Percentiles rank a stretch among this genome's conserved stretches.
Evolutionary conservation across 2,797 vertebrate species (phyloP).

Genomic region (Fratercula arctica): DNA sequence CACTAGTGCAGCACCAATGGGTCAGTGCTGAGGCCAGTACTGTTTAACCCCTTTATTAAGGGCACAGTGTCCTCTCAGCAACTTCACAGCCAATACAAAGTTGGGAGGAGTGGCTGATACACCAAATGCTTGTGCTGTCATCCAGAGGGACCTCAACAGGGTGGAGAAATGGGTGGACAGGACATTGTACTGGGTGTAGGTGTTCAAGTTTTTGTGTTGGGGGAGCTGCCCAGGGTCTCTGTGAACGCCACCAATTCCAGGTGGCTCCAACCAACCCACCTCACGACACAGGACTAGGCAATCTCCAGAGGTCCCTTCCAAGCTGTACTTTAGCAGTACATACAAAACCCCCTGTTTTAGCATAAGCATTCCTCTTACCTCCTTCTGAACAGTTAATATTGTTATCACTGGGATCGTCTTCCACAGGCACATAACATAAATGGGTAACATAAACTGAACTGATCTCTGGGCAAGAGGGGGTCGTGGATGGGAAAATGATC

Average conservation of each 20-base stretch:
- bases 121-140: background rate
- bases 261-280: background rate
- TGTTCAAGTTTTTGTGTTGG: background rate
- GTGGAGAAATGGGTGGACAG: background rate
- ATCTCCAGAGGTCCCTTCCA: background rate
- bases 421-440: background rate
- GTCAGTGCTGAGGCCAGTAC: background rate
- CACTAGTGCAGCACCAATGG: background rate
- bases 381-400: background rate
- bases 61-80: background rate
- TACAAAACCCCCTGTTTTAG: background rate
- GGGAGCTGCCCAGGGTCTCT: background rate
- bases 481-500: background rate
- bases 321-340: background rate
- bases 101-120: background rate
- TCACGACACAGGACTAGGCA: background rate
- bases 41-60: background rate
- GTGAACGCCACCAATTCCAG: background rate
- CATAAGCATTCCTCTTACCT: background rate
- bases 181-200: accelerated
- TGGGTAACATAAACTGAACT: background rate
- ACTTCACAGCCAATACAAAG: accelerated
- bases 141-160: background rate
- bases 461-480: background rate
- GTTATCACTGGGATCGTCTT: background rate